Percentiles rank a stretch among this genome's conserved stretches.
Conservation (phyloP, 2,113 vertebrate genomes). For the Myotis davidii region DNA sequence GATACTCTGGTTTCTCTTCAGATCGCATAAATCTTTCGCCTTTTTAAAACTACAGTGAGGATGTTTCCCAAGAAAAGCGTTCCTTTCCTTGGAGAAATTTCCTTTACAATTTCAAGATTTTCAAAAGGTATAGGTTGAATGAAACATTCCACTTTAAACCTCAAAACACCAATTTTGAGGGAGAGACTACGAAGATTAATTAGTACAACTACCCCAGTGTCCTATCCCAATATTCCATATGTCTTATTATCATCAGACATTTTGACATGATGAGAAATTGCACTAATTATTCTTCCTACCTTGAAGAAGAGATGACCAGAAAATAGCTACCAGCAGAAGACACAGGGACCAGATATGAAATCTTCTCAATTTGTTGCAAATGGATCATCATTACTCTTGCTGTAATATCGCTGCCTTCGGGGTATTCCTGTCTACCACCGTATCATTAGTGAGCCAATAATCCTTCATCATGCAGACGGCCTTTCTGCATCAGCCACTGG, state of each 20-base stretch:
- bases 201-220: not conserved
- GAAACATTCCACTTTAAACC: not conserved
- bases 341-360: not conserved
- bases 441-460: constrained; percentile 20
- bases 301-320: constrained; percentile 13
- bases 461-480: constrained; percentile 48
- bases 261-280: constrained; percentile 37
- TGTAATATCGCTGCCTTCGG: not conserved
- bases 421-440: not conserved
- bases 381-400: not conserved
- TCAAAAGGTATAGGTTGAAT: constrained; percentile 9
- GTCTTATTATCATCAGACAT: not conserved
- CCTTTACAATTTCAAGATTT: constrained; percentile 38
- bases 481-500: constrained; percentile 69
- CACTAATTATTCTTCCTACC: constrained; percentile 5
- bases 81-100: constrained; percentile 1
- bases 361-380: constrained; percentile 21
- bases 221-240: not conserved
- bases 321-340: not conserved
- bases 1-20: no score
- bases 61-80: not conserved
- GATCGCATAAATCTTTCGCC: no score
- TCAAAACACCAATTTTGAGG: not conserved
- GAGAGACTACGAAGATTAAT: not conserved
- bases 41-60: constrained; percentile 24